Evolutionary conservation across 2,113 vertebrate genomes (phyloP), one percentile per base, ranked within the genome.

Genomic region (Mastomys natalensis): DNA sequence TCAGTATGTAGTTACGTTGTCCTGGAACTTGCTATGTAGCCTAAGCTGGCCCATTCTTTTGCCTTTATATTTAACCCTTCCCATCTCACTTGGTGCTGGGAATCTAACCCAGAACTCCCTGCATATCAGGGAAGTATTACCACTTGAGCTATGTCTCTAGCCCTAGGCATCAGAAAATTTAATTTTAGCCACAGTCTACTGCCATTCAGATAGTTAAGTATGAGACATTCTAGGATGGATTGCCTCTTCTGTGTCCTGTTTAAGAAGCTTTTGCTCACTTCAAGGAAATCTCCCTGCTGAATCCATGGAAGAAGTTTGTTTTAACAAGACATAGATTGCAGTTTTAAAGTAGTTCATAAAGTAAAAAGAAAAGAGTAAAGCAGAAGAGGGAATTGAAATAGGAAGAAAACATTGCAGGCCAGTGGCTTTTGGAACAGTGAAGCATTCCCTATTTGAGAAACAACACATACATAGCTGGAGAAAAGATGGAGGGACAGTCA

Each of bases 391-490:
- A 99, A 97, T 99, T 99, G 98, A 98, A 98, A 74, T 99, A 99
- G 95, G 99, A 99, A 98, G 99, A 99, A 95, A 99, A 97, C 98
- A 99, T 99, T 86, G 99, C 99, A 95, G 99, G 98, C 89, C 99
- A 97, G 99, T 99, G 99, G 98, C 99, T 93, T 98, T 99, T 97
- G 99, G 99, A 99, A 99, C 98, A 99, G 97, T 2, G 99, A 99
- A 98, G 99, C 99, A 98, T 98, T 99, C 95, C 99, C 99, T 40
- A 98, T 99, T 98, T 99, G 37, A 99, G 99, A 99, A 99, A 98
- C 98, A 95, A 98, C n/a, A 84, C 55, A 98, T 99, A 99, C 99
- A 98, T 92, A 98, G 97, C 88, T 99, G 98, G 1, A 98, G 99
- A 96, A 98, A 98, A 92, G 99, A 99, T 17, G 13, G 53, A 58